These are phyloP conservation scores for Caenorhabditis latens DNA, from an alignment of 1,140 invertebrate species.

Conservation along the genomic window DNA sequence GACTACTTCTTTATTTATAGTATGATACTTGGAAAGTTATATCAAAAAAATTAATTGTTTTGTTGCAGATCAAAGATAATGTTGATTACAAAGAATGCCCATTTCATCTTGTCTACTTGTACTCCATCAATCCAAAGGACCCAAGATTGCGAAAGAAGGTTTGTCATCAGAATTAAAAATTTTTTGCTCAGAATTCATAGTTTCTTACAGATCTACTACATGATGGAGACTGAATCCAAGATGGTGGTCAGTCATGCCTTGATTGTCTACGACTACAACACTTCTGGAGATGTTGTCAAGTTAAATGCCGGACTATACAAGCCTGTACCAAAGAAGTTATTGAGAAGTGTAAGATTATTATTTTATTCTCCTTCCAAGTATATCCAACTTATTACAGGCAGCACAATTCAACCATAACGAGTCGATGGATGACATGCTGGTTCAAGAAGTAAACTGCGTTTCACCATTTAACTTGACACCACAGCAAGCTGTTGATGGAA, in stretches of 20 bases:
- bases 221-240: constrained; percentile 59
- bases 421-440: neutral
- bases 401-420: neutral
- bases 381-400: neutral
- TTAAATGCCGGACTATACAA: neutral
- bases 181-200: neutral
- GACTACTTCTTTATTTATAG: neutral
- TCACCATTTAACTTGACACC: neutral
- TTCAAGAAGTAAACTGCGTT: neutral
- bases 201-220: constrained; percentile 56
- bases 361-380: too few species aligned
- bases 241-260: constrained; percentile 60
- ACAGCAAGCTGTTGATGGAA: neutral
- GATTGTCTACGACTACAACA: constrained; percentile 62
- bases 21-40: neutral
- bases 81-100: constrained; percentile 56
- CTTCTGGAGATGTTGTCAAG: neutral
- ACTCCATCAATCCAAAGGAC: constrained; percentile 57
- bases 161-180: neutral
- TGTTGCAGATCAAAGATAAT: constrained; percentile 25
- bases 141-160: constrained; percentile 58
- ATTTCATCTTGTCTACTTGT: constrained; percentile 57
- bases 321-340: neutral
- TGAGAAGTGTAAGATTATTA: neutral
- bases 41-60: neutral